Evolutionary conservation across 2,797 vertebrate species (phyloP).

Genomic region (Sparus aurata): DNA sequence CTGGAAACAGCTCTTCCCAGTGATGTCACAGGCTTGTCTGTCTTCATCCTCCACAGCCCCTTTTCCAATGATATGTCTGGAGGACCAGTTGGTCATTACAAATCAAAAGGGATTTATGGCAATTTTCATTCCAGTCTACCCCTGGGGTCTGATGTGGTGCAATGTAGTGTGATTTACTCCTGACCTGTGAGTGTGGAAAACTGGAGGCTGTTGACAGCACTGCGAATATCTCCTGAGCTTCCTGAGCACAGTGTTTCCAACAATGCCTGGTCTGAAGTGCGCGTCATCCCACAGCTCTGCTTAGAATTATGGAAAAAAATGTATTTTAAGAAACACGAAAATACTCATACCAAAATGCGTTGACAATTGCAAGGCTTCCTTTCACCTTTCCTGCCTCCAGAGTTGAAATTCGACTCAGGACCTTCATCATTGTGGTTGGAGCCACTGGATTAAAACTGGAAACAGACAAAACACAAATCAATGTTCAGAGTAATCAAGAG

Average conservation of each 20-base stretch:
- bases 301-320: slow-evolving; percentile 46
- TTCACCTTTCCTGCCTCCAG: slow-evolving; percentile 90
- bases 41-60: slow-evolving; percentile 80
- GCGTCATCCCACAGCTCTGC: slow-evolving; percentile 87
- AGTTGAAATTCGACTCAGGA: slow-evolving; percentile 89
- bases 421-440: slow-evolving; percentile 95
- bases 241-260: slow-evolving; percentile 92
- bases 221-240: slow-evolving; percentile 95
- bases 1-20: slow-evolving; percentile 73
- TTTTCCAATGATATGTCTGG: slow-evolving; percentile 82
- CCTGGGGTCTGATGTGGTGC: not conserved
- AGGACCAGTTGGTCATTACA: not conserved
- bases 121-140: not conserved
- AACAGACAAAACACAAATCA: not conserved
- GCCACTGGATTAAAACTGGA: slow-evolving; percentile 96
- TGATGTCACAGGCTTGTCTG: slow-evolving; percentile 69
- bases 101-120: not conserved
- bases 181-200: slow-evolving; percentile 91
- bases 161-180: not conserved
- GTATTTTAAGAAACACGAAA: not conserved
- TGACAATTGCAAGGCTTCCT: not conserved
- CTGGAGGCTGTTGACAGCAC: slow-evolving; percentile 97
- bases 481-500: not conserved
- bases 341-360: not conserved
- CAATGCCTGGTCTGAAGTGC: slow-evolving; percentile 81